A percentile compares a stretch with the other conserved stretches of the same genome.
Evolutionary conservation across 2,797 vertebrate genomes (phyloP).

Genomic region (Falco columbarius): DNA sequence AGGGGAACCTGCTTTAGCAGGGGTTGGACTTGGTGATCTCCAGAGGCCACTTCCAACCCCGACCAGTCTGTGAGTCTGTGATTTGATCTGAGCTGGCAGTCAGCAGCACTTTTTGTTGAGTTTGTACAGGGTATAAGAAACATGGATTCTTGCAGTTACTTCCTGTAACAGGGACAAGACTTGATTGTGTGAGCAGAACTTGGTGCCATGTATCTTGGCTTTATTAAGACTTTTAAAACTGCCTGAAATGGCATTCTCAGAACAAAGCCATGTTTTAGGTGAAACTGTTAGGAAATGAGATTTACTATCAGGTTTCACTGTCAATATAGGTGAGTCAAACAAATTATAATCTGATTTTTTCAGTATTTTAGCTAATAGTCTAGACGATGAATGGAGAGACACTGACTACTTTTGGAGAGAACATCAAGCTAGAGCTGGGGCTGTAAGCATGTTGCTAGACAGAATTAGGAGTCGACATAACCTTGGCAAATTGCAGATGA

Average conservation of each 20-base stretch:
- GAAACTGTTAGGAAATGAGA: neutral
- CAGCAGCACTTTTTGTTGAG: neutral
- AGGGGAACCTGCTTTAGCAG: too few relatives aligned
- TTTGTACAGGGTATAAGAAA: neutral
- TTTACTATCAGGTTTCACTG: neutral
- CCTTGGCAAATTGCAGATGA: neutral
- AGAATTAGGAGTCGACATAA: neutral
- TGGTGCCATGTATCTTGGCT: neutral
- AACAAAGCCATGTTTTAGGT: neutral
- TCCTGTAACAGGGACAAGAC: neutral
- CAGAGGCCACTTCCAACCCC: too few relatives aligned
- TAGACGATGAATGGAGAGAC: accelerated
- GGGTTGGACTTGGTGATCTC: too few relatives aligned
- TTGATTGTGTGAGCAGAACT: neutral
- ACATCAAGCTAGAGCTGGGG: neutral
- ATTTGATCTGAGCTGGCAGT: neutral
- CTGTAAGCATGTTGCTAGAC: neutral
- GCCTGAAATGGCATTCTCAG: neutral
- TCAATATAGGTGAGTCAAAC: neutral
- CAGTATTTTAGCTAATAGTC: neutral
- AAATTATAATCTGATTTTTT: neutral
- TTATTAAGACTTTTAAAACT: neutral
- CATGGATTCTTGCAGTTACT: accelerated
- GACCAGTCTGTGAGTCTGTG: too few relatives aligned
- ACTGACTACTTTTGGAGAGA: neutral